Evolutionary conservation across 2,888 invertebrate species (phyloP).

Genomic region (Torymus tubicola): DNA sequence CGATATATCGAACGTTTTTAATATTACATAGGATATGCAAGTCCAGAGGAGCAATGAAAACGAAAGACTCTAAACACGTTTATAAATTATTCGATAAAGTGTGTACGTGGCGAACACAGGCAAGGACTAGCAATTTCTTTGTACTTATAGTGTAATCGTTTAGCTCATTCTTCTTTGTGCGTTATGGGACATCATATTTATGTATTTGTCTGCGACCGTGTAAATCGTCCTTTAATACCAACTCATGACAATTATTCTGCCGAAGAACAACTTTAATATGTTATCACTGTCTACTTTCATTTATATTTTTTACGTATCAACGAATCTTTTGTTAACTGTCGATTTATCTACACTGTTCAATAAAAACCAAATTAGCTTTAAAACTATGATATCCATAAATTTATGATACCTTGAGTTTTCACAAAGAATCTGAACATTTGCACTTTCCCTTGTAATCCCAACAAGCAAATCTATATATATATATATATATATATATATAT

Average conservation of each 20-base stretch:
- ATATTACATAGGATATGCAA: conserved; percentile 25
- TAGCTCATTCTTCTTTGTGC: conserved; percentile 49
- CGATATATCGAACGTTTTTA: conserved; percentile 53
- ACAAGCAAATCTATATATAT: too few species aligned
- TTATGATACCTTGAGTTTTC: not conserved
- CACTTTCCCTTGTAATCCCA: too few species aligned
- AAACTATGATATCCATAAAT: conserved; percentile 8
- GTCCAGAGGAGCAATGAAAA: conserved; percentile 1
- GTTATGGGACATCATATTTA: conserved; percentile 31
- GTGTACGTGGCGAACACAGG: conserved; percentile 41
- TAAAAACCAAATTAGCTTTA: conserved; percentile 41
- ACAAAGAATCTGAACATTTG: too few species aligned
- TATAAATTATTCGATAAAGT: conserved; percentile 52
- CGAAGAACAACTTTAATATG: conserved; percentile 35
- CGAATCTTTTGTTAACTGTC: conserved; percentile 39
- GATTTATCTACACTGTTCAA: conserved; percentile 44
- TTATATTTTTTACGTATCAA: conserved; percentile 32
- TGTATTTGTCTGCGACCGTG: not conserved
- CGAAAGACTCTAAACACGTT: conserved; percentile 29
- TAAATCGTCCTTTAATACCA: not conserved
- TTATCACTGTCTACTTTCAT: conserved; percentile 28
- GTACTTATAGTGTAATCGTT: conserved; percentile 37
- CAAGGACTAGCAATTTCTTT: conserved; percentile 45
- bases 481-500: too few species aligned
- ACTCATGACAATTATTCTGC: conserved; percentile 22